A percentile compares a stretch with the other conserved stretches of the same genome.
These are phyloP conservation scores for Parazoanthus atlanticus DNA, from an alignment of 92 coral and sea anemone species.

Conservation along the genomic window DNA sequence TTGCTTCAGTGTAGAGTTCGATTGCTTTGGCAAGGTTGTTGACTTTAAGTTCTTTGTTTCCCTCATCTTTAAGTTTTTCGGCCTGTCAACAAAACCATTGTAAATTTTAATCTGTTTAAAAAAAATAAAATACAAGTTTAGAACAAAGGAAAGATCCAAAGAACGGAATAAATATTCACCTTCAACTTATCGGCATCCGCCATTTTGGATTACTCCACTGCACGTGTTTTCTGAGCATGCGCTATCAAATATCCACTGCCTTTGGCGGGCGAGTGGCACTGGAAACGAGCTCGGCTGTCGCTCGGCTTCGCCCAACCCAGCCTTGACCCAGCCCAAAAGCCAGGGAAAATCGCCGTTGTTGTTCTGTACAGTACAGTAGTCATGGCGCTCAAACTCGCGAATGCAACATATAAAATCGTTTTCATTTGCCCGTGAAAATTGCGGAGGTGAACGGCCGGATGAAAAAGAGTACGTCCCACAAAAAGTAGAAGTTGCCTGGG, in stretches of 20 bases:
- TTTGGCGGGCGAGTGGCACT: not conserved
- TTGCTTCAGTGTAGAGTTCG: constrained; percentile 88
- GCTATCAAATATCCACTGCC: not conserved
- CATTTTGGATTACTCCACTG: constrained; percentile 12
- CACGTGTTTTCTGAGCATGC: constrained; percentile 43
- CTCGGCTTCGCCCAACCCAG: no score
- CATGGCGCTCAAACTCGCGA: no score
- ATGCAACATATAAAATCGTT: no score
- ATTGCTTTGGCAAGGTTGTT: constrained; percentile 85
- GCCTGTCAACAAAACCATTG: constrained; percentile 62
- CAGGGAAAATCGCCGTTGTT: no score
- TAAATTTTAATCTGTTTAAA: not conserved
- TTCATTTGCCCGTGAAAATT: no score
- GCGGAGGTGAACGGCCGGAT: no score
- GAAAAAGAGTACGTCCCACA: no score
- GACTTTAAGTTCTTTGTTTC: constrained; percentile 76
- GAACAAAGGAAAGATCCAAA: not conserved
- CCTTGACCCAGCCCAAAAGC: no score
- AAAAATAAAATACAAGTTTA: not conserved
- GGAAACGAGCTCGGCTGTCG: not conserved
- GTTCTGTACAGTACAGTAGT: no score
- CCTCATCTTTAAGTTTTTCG: constrained; percentile 77
- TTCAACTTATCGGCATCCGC: constrained; percentile 39
- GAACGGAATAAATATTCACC: not conserved
- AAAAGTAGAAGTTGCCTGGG: no score